Conservation (phyloP, 2,113 vertebrate genomes). For the Hydrochoerus hydrochaeris region DNA sequence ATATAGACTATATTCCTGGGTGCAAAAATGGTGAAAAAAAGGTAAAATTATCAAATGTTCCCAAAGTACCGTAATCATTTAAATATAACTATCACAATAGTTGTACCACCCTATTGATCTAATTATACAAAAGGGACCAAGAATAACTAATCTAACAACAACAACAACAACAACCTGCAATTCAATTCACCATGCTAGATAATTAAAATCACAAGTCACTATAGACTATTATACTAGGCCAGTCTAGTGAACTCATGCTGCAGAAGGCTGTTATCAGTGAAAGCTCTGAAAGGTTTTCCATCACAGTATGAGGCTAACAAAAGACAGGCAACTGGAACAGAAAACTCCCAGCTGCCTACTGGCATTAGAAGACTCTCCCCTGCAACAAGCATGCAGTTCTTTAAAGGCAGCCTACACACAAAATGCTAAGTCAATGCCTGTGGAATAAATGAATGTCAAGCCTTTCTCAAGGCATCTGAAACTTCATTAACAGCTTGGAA, state of each 20-base stretch:
- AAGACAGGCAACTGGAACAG: background rate
- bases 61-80: background rate
- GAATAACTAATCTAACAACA: conserved; percentile 7
- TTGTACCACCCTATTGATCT: background rate
- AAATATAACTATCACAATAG: conserved; percentile 29
- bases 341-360: background rate
- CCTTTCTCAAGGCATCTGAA: background rate
- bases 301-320: background rate
- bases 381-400: background rate
- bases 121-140: background rate
- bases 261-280: background rate
- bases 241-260: background rate
- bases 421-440: background rate
- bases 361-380: background rate
- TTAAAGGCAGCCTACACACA: background rate
- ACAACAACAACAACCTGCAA: background rate
- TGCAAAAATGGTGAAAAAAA: background rate
- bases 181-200: background rate
- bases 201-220: conserved; percentile 37
- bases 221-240: background rate
- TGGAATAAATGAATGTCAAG: background rate
- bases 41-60: background rate
- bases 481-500: background rate
- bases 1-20: background rate
- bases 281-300: background rate